These are phyloP conservation scores for Prionace glauca DNA, from an alignment of 2,797 vertebrate genomes.

Conservation along the genomic window DNA sequence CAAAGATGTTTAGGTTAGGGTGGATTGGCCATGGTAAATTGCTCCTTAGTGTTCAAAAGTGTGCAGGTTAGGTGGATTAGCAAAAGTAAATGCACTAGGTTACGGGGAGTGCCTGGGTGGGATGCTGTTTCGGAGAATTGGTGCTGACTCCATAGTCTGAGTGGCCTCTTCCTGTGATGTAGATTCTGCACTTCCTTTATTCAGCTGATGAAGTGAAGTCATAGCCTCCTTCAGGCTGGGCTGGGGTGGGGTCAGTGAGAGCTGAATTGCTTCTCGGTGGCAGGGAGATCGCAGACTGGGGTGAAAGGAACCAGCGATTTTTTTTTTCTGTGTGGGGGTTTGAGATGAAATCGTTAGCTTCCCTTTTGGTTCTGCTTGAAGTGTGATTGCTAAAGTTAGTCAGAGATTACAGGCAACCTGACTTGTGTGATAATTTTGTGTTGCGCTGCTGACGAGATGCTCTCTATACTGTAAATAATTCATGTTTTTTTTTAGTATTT, in stretches of 20 bases:
- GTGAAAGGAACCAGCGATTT: too few relatives aligned
- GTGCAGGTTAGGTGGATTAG: too few relatives aligned
- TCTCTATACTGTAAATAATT: neutral
- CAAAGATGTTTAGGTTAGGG: too few relatives aligned
- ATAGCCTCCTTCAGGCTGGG: neutral
- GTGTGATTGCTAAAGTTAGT: neutral
- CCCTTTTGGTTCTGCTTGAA: neutral
- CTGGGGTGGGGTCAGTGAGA: neutral
- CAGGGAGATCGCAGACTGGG: neutral
- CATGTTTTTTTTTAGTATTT: neutral
- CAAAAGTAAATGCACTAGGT: too few relatives aligned
- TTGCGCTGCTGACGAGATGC: neutral
- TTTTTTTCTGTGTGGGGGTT: neutral
- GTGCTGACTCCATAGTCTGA: too few relatives aligned
- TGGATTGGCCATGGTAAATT: too few relatives aligned
- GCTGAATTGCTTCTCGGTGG: neutral
- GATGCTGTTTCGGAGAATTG: too few relatives aligned
- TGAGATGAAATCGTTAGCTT: neutral
- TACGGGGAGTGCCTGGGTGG: too few relatives aligned
- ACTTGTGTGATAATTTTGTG: neutral
- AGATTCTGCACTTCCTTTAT: too few relatives aligned
- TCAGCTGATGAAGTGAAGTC: neutral
- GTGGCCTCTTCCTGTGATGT: neutral
- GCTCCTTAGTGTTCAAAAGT: too few relatives aligned
- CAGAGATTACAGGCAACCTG: neutral